phyloP scores from a whole-genome alignment of 37 sponge, comb jelly and placozoan species.

The Ianthella basta region DNA sequence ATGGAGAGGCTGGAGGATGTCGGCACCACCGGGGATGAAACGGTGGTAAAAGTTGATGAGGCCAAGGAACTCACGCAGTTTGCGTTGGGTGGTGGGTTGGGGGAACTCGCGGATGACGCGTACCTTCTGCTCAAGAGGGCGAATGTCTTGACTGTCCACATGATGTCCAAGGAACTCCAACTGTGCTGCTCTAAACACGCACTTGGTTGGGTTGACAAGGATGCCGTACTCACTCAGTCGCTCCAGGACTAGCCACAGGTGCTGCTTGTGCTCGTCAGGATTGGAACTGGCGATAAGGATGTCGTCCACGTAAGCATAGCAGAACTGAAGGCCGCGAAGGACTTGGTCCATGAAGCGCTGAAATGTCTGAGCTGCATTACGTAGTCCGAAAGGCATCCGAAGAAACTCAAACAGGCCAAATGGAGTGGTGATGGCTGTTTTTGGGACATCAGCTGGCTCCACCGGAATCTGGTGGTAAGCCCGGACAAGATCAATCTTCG shows the following conservation, averaged over 20 bases:
- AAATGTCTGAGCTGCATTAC: slow-evolving; percentile 59
- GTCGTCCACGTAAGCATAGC: slow-evolving; percentile 50
- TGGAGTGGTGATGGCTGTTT: slow-evolving; percentile 59
- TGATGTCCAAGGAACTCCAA: slow-evolving; percentile 30
- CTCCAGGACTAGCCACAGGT: slow-evolving; percentile 25
- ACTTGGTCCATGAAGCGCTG: slow-evolving; percentile 55
- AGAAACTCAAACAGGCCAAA: slow-evolving; percentile 63
- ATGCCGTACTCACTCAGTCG: slow-evolving; percentile 35
- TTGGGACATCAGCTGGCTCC: slow-evolving; percentile 46
- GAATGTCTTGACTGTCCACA: slow-evolving; percentile 22
- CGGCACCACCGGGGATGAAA: slow-evolving; percentile 24
- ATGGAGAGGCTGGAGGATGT: slow-evolving; percentile 50
- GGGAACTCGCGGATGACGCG: slow-evolving; percentile 48
- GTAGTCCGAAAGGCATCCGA: slow-evolving; percentile 52
- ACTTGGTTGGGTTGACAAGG: slow-evolving; percentile 50
- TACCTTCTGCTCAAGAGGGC: slow-evolving; percentile 45
- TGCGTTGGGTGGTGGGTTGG: slow-evolving; percentile 48
- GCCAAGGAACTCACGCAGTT: slow-evolving; percentile 44
- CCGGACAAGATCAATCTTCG: slow-evolving; percentile 57
- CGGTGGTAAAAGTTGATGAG: slow-evolving; percentile 44
- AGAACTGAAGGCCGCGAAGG: slow-evolving; percentile 37
- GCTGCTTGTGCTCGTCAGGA: slow-evolving; percentile 45
- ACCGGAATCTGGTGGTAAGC: slow-evolving; percentile 61
- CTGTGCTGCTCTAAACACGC: slow-evolving; percentile 4
- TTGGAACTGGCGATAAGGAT: slow-evolving; percentile 34